Conservation (phyloP, 2,888 invertebrate genomes). For the Hermaeophaga mercurialis region DNA sequence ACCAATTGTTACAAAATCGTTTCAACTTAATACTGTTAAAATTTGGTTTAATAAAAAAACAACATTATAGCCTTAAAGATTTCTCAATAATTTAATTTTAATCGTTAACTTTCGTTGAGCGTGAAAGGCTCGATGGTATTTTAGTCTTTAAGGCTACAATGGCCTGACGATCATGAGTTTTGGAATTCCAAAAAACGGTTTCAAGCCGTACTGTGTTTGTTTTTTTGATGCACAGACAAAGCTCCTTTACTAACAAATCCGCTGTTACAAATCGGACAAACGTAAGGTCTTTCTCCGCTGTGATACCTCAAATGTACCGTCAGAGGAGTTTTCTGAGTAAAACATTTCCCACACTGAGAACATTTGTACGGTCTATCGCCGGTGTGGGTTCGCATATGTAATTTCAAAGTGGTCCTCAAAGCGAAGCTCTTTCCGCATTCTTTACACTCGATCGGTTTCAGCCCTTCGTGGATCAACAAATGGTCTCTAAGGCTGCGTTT, state of each 20-base stretch:
- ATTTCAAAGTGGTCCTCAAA: slow-evolving; percentile 51
- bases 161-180: too few species aligned
- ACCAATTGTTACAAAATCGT: too few species aligned
- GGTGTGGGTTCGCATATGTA: slow-evolving; percentile 55
- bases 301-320: slow-evolving; percentile 48
- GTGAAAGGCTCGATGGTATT: too few species aligned
- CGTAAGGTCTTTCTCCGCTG: slow-evolving; percentile 49
- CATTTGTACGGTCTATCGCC: slow-evolving; percentile 53
- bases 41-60: too few species aligned
- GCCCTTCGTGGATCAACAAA: slow-evolving; percentile 54
- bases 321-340: slow-evolving; percentile 48
- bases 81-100: too few species aligned
- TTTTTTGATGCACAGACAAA: slow-evolving; percentile 44
- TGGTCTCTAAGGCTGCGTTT: slow-evolving; percentile 49
- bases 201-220: slow-evolving; percentile 38
- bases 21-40: too few species aligned
- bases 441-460: slow-evolving; percentile 50
- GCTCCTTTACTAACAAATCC: slow-evolving; percentile 49
- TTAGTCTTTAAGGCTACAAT: too few species aligned
- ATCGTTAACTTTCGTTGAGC: too few species aligned
- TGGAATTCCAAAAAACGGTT: too few species aligned
- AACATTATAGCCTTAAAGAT: too few species aligned
- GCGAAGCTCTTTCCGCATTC: slow-evolving; percentile 55
- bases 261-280: slow-evolving; percentile 45
- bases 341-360: slow-evolving; percentile 47